Base-by-base conservation (phyloP, 2,797 vertebrate species). In the Darevskia mixta region DNA sequence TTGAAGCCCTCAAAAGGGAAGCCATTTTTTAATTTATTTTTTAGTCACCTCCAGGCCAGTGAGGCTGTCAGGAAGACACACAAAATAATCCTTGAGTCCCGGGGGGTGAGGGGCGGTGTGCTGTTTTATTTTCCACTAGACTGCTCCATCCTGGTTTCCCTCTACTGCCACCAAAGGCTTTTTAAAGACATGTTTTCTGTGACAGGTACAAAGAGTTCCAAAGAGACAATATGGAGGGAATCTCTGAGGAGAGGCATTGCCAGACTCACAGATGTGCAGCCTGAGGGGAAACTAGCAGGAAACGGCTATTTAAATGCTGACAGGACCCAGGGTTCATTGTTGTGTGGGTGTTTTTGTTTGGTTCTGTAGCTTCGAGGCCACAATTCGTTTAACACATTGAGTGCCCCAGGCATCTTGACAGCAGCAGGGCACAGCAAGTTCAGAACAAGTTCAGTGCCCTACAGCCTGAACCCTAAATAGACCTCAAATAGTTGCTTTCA, bases 131-230 rank as follows among this genome's bases (percentile, higher is more conserved):
- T 82, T 58, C 35, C 69, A 49, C 38, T 73, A 85, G 38, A 49
- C 43, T 49, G 7, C n/a, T 32, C 20, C 45, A 25, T 35, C 18
- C 80, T 43, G 7, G 8, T 35, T 88, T 38, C 7, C 29, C n/a
- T 76, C 55, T 85, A 55, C 43, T 32, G 41, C 32, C 8, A 49
- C 83, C 67, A 67, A 76, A 76, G 58, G 69, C 79, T n/a, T 64
- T 87, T 87, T 76, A 27, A 76, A 76, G 81, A 77, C 72, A 82
- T 82, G 88, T 64, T 82, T 71, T 38, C 78, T 43, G 41, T 58
- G 79, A 86, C 78, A 87, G 86, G 79, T 81, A 86, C 71, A 82
- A 75, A 89, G 43, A 18, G 69, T 67, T 85, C 71, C 78, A 75
- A 67, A 58, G 61, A 45, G n/a, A 79, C 58, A n/a, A 8, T 45